Percentiles rank a stretch among this genome's conserved stretches.
These are phyloP conservation scores for Andrena bucephala DNA, from an alignment of 2,888 invertebrate species.

Conservation along the genomic window DNA sequence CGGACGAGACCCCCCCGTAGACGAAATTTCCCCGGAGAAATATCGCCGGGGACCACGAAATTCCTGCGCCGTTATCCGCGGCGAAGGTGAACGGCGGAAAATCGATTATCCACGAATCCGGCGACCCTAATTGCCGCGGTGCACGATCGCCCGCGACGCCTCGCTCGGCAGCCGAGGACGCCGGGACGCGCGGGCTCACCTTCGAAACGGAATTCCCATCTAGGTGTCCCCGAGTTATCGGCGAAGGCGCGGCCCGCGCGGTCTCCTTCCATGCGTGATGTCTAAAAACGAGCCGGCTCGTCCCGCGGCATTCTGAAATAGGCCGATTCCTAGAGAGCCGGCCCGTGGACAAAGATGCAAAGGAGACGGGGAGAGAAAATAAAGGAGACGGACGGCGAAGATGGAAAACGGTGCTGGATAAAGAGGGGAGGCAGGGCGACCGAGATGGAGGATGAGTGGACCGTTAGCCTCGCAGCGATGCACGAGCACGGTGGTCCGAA, in stretches of 20 bases:
- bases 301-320: conserved; percentile 69
- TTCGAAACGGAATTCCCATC: conserved; percentile 28
- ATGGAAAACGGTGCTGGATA: conserved; percentile 6
- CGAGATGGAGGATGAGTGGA: conserved; percentile 64
- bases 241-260: conserved; percentile 29
- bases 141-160: neutral
- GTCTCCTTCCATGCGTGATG: conserved; percentile 53
- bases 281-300: conserved; percentile 61
- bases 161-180: neutral
- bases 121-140: neutral
- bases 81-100: too few species aligned
- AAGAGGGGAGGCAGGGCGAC: conserved; percentile 9
- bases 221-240: conserved; percentile 20
- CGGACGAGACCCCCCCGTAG: too few species aligned
- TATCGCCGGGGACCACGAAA: too few species aligned
- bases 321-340: conserved; percentile 70
- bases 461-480: conserved; percentile 72
- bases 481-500: conserved; percentile 62
- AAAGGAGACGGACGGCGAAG: conserved; percentile 37
- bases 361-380: conserved; percentile 33
- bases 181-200: conserved; percentile 9
- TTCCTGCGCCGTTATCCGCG: too few species aligned
- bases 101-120: neutral
- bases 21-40: too few species aligned
- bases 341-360: conserved; percentile 36